Evolutionary conservation across 2,888 invertebrate species (phyloP).

Genomic region (Molorchus minor): DNA sequence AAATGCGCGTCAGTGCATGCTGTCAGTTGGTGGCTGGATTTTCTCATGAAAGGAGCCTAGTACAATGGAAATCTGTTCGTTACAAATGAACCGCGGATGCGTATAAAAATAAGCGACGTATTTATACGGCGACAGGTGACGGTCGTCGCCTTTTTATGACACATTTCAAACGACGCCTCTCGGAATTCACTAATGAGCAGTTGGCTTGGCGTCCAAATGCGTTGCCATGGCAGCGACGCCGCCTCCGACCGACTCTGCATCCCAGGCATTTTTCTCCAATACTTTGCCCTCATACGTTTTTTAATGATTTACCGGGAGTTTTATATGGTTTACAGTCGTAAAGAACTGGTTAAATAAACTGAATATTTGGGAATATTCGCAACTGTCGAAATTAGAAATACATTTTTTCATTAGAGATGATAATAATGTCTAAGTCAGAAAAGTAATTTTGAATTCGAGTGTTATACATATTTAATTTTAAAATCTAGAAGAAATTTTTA

Average conservation of each 20-base stretch:
- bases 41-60: conserved; percentile 35
- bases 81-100: conserved; percentile 27
- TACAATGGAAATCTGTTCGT: conserved; percentile 45
- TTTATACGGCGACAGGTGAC: conserved; percentile 48
- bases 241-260: conserved; percentile 38
- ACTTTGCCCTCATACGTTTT: too few relatives aligned
- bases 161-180: conserved; percentile 61
- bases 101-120: conserved; percentile 47
- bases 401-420: too few relatives aligned
- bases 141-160: conserved; percentile 60
- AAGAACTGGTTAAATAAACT: too few relatives aligned
- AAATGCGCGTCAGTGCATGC: conserved; percentile 40
- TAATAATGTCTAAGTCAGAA: too few relatives aligned
- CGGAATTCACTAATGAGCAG: conserved; percentile 62
- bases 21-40: conserved; percentile 34
- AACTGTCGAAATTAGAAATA: too few relatives aligned
- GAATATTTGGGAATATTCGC: too few relatives aligned
- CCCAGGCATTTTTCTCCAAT: conserved; percentile 26
- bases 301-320: too few relatives aligned
- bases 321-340: too few relatives aligned
- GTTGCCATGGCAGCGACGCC: conserved; percentile 55
- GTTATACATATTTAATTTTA: too few relatives aligned
- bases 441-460: too few relatives aligned
- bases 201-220: conserved; percentile 57
- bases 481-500: too few relatives aligned